Evolutionary conservation across 2,113 vertebrate species (phyloP).

Genomic region (Hassar affinis): DNA sequence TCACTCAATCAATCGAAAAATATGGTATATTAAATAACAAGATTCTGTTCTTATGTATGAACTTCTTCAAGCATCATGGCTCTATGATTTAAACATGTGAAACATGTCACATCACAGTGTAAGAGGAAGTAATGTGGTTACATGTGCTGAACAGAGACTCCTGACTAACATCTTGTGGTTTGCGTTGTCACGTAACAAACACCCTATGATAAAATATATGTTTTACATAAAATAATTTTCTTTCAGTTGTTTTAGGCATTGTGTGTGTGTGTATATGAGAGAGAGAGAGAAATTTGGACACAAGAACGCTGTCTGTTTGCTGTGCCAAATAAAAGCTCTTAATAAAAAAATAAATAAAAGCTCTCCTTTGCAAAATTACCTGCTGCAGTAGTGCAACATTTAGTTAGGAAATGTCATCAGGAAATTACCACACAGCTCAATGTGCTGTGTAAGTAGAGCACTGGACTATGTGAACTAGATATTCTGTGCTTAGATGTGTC

Average conservation of each 20-base stretch:
- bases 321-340: too few relatives aligned
- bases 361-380: too few relatives aligned
- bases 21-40: background rate
- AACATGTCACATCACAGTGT: background rate
- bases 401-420: too few relatives aligned
- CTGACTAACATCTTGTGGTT: background rate
- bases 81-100: background rate
- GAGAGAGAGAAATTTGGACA: too few relatives aligned
- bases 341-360: too few relatives aligned
- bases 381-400: too few relatives aligned
- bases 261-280: background rate
- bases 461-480: too few relatives aligned
- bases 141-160: background rate
- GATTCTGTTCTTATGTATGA: background rate
- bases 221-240: background rate
- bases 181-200: background rate
- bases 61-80: background rate
- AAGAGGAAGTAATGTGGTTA: constrained; percentile 3
- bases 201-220: background rate
- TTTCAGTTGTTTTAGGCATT: background rate
- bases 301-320: too few relatives aligned
- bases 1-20: too few relatives aligned
- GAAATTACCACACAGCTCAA: too few relatives aligned
- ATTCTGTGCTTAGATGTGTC: too few relatives aligned
- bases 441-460: too few relatives aligned